A percentile compares a stretch with the other conserved stretches of the same genome.
phyloP scores from a whole-genome alignment of 2,797 vertebrate genomes.

The Thaleichthys pacificus region DNA sequence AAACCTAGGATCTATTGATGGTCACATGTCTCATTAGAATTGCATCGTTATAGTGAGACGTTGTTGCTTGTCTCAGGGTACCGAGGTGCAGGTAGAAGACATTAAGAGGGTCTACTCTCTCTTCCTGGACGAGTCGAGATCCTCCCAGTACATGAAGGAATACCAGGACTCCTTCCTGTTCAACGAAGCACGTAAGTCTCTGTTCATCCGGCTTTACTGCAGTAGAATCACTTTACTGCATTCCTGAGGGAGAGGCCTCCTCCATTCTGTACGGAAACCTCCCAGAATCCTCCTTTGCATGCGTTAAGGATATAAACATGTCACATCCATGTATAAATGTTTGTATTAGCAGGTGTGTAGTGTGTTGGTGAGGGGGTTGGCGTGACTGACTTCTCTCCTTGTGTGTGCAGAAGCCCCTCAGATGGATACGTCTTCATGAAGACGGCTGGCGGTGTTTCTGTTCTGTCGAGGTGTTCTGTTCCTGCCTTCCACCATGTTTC shows the following conservation, averaged over 20 bases:
- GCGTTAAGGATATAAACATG: not conserved
- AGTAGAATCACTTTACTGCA: not conserved
- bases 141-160: slow-evolving; percentile 95
- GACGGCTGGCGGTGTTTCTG: slow-evolving; percentile 11
- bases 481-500: not conserved
- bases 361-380: no score
- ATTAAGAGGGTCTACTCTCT: slow-evolving; percentile 93
- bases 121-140: slow-evolving; percentile 90
- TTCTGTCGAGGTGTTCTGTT: slow-evolving; percentile 30
- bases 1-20: no score
- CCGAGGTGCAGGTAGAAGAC: slow-evolving; percentile 93
- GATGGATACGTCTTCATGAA: slow-evolving; percentile 78
- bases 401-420: slow-evolving; percentile 63
- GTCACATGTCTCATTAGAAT: no score
- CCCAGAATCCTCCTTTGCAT: not conserved
- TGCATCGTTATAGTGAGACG: not conserved
- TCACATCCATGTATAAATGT: not conserved
- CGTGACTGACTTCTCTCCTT: slow-evolving; percentile 15
- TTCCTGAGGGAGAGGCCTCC: not conserved
- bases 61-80: slow-evolving; percentile 73
- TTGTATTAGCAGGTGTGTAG: no score
- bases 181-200: slow-evolving; percentile 88
- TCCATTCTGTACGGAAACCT: no score
- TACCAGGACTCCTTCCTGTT: slow-evolving; percentile 95
- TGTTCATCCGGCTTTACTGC: not conserved